phyloP scores from a whole-genome alignment of 2,113 vertebrate genomes.

The Corythornis madagascariensis region DNA sequence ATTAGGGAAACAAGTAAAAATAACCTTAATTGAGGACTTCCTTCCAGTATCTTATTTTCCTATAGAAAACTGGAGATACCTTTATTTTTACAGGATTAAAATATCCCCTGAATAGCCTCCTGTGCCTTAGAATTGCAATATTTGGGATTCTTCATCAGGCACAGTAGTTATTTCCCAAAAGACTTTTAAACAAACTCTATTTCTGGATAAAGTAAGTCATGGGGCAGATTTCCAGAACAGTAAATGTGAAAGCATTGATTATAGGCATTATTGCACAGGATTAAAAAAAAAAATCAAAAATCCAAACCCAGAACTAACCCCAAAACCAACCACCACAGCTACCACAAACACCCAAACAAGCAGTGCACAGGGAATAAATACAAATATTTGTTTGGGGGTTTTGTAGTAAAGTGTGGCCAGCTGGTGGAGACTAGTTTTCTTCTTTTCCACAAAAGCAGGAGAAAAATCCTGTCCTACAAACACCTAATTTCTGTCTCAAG shows the following conservation, averaged over 20 bases:
- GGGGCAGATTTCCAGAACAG: not conserved
- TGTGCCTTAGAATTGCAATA: constrained; percentile 10
- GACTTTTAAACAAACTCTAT: not conserved
- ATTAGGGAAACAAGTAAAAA: not conserved
- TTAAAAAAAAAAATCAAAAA: not conserved
- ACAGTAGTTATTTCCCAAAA: not conserved
- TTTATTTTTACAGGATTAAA: not conserved
- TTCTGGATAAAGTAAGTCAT: not conserved
- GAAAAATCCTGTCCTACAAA: not conserved
- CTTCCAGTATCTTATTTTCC: not conserved
- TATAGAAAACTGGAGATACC: not conserved
- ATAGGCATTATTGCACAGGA: not conserved
- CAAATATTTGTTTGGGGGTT: not conserved
- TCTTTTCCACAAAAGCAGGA: not conserved
- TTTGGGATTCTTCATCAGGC: not conserved
- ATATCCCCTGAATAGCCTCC: not conserved
- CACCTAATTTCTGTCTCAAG: not conserved
- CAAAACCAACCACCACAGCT: not conserved
- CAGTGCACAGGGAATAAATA: not conserved
- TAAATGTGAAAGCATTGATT: not conserved
- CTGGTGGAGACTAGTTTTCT: not conserved
- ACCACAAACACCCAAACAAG: not conserved
- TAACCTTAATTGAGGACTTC: not conserved
- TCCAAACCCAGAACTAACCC: not conserved
- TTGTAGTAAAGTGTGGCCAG: not conserved